Evolutionary conservation across 2,113 vertebrate genomes (phyloP).

Genomic region (Agelaius tricolor): DNA sequence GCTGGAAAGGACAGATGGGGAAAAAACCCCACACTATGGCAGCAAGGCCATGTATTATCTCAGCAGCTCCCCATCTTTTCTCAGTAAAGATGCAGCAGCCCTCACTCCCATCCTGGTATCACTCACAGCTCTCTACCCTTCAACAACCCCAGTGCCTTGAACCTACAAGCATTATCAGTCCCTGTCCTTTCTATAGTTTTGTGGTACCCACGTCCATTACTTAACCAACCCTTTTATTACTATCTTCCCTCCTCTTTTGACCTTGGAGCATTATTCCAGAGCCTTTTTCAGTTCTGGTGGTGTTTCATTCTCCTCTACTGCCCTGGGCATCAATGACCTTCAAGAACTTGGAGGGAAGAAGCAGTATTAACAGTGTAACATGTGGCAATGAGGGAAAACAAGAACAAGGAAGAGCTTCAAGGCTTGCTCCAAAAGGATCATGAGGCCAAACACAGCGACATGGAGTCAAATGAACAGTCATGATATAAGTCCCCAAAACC

Average conservation of each 20-base stretch:
- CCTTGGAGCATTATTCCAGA: not conserved
- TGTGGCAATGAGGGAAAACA: not conserved
- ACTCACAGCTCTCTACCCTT: not conserved
- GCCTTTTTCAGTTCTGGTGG: not conserved
- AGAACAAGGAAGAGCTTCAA: not conserved
- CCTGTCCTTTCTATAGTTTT: not conserved
- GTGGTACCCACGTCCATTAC: not conserved
- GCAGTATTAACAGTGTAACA: not conserved
- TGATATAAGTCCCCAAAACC: accelerated
- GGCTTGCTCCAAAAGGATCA: not conserved
- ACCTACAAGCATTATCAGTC: not conserved
- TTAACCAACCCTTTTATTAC: not conserved
- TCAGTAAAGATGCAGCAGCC: not conserved
- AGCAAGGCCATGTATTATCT: not conserved
- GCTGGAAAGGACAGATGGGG: not conserved
- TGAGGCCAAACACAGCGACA: not conserved
- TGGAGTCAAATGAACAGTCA: not conserved
- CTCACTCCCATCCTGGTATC: not conserved
- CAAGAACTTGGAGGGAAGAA: not conserved
- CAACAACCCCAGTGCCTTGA: not conserved
- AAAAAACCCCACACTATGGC: not conserved
- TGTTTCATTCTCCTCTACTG: not conserved
- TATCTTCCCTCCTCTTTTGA: not conserved
- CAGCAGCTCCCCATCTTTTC: not conserved
- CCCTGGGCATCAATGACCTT: not conserved